These are phyloP conservation scores for Poecilus cupreus DNA, from an alignment of 2,888 invertebrate genomes.

Conservation along the genomic window DNA sequence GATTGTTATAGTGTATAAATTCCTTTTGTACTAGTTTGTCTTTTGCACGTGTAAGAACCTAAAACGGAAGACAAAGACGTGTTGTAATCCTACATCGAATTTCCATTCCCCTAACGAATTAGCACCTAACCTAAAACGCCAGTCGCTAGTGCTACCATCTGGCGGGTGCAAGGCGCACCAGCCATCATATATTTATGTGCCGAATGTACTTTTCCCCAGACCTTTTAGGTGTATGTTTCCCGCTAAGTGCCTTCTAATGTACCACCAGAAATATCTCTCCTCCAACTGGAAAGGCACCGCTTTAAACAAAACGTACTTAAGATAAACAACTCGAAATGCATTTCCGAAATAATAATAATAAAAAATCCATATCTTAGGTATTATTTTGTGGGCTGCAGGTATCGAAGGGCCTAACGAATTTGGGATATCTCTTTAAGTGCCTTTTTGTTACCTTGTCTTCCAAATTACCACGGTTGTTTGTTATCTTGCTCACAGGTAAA, in stretches of 20 bases:
- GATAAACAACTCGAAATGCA: conserved; percentile 50
- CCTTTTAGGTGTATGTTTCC: conserved; percentile 49
- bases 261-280: conserved; percentile 55
- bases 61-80: background rate
- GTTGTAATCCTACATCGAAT: conserved; percentile 24
- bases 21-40: background rate
- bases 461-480: conserved; percentile 44
- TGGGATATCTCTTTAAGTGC: conserved; percentile 56
- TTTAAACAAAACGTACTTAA: conserved; percentile 53
- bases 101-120: conserved; percentile 36
- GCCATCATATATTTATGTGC: conserved; percentile 51
- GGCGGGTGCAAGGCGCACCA: conserved; percentile 30
- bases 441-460: conserved; percentile 54
- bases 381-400: background rate
- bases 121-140: background rate
- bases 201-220: conserved; percentile 50
- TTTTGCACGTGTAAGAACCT: background rate
- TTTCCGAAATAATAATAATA: conserved; percentile 45
- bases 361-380: conserved; percentile 43
- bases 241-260: conserved; percentile 58
- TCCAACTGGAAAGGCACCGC: conserved; percentile 22
- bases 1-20: too few relatives aligned
- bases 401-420: conserved; percentile 29
- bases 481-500: conserved; percentile 48
- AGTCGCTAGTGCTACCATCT: conserved; percentile 21